Conservation (phyloP, 2,113 vertebrate genomes). For the Beaufortia kweichowensis region DNA sequence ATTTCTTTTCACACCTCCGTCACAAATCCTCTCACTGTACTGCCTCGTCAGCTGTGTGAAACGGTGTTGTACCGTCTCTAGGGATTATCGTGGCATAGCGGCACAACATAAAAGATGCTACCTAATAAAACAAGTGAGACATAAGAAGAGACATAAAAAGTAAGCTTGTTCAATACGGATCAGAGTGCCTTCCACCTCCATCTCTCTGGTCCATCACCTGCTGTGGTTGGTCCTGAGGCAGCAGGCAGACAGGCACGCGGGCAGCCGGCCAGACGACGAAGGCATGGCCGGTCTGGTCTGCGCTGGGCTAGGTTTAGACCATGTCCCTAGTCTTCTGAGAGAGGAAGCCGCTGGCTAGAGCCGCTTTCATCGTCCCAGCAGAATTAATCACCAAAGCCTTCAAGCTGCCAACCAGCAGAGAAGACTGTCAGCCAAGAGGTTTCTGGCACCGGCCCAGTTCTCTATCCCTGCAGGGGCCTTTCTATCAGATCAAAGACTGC, state of each 20-base stretch:
- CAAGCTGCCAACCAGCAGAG: constrained; percentile 68
- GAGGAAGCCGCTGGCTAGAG: constrained; percentile 49
- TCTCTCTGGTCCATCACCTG: constrained; percentile 47
- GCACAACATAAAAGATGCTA: constrained; percentile 48
- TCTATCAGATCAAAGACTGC: constrained; percentile 55
- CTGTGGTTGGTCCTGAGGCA: constrained; percentile 36
- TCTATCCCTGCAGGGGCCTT: constrained; percentile 52
- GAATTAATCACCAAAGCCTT: constrained; percentile 82
- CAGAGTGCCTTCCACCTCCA: background rate
- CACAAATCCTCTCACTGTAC: background rate
- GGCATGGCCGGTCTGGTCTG: constrained; percentile 23
- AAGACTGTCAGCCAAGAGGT: constrained; percentile 60
- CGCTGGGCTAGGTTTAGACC: constrained; percentile 55
- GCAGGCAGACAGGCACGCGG: constrained; percentile 54
- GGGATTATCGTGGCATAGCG: constrained; percentile 45
- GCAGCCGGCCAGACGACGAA: constrained; percentile 57
- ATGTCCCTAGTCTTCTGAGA: constrained; percentile 47
- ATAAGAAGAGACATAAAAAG: constrained; percentile 13
- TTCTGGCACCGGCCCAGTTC: constrained; percentile 53
- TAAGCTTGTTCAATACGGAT: constrained; percentile 32
- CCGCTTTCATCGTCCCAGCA: constrained; percentile 78
- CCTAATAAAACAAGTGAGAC: constrained; percentile 26
- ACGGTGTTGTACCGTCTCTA: constrained; percentile 48
- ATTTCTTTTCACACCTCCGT: constrained; percentile 16
- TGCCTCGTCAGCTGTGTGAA: constrained; percentile 27